phyloP scores from a whole-genome alignment of 35 echinoderm and acorn worm genomes.

The Ophioderma brevispina region DNA sequence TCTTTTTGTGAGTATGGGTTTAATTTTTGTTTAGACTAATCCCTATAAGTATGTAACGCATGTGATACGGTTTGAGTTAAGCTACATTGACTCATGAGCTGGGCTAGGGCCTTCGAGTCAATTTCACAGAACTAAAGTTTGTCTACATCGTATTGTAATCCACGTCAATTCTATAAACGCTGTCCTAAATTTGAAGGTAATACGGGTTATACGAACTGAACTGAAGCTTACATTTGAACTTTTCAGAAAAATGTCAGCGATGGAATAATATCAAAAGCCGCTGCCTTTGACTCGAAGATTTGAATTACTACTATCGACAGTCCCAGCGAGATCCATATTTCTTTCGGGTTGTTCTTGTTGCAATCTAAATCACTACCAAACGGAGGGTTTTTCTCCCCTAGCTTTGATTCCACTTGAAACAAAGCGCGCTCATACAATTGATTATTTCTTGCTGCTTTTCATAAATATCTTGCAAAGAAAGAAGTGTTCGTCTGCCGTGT shows the following conservation, averaged over 20 bases:
- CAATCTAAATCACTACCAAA: not conserved
- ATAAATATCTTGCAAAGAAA: too few species aligned
- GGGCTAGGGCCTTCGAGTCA: too few species aligned
- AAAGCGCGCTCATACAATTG: not conserved
- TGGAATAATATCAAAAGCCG: not conserved
- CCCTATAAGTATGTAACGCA: too few species aligned
- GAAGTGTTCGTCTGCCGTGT: too few species aligned
- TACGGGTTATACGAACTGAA: not conserved
- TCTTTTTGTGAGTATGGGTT: too few species aligned
- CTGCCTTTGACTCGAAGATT: not conserved
- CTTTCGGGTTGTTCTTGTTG: not conserved
- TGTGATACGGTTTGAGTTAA: too few species aligned
- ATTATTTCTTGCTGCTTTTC: not conserved
- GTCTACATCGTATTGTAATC: too few species aligned
- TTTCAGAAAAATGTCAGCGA: not conserved
- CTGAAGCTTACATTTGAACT: slow-evolving; percentile 10
- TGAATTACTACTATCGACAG: not conserved
- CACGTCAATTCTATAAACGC: not conserved
- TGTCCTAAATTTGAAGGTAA: not conserved
- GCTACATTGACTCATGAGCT: too few species aligned
- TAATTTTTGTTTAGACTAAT: too few species aligned
- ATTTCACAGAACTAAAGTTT: too few species aligned
- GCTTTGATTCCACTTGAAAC: not conserved
- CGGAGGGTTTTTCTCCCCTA: not conserved
- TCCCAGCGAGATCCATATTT: not conserved